Conservation (phyloP, 2,888 invertebrate species). For the Polymixis lichenea region DNA sequence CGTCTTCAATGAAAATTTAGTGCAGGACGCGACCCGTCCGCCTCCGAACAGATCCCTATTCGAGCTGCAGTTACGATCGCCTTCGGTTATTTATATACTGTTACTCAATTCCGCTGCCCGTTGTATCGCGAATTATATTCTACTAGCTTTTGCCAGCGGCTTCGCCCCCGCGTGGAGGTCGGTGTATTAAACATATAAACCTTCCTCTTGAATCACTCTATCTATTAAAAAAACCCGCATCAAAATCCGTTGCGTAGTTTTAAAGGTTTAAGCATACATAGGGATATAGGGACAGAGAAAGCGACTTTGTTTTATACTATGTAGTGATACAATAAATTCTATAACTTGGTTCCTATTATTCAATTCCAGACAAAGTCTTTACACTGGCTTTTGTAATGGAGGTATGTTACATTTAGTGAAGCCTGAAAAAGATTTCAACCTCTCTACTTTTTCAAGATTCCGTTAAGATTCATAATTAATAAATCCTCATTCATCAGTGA, state of each 20-base stretch:
- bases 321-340: slow-evolving; percentile 15
- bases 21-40: slow-evolving; percentile 52
- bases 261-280: too few relatives aligned
- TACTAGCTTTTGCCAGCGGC: too few relatives aligned
- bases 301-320: too few relatives aligned
- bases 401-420: too few relatives aligned
- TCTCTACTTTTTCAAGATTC: background rate
- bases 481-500: background rate
- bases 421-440: background rate
- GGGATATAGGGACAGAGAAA: too few relatives aligned
- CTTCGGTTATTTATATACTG: slow-evolving; percentile 55
- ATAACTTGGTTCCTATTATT: background rate
- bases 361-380: background rate
- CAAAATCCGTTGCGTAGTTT: too few relatives aligned
- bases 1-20: slow-evolving; percentile 62
- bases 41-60: slow-evolving; percentile 22
- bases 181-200: too few relatives aligned
- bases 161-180: too few relatives aligned
- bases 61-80: slow-evolving; percentile 45
- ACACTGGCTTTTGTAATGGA: background rate
- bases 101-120: slow-evolving; percentile 24
- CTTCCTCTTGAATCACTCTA: too few relatives aligned
- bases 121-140: slow-evolving; percentile 21
- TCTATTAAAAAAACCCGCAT: too few relatives aligned
- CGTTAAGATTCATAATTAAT: background rate